Evolutionary conservation across 2,888 invertebrate species (phyloP).

Genomic region (Dastarcus helophoroides): DNA sequence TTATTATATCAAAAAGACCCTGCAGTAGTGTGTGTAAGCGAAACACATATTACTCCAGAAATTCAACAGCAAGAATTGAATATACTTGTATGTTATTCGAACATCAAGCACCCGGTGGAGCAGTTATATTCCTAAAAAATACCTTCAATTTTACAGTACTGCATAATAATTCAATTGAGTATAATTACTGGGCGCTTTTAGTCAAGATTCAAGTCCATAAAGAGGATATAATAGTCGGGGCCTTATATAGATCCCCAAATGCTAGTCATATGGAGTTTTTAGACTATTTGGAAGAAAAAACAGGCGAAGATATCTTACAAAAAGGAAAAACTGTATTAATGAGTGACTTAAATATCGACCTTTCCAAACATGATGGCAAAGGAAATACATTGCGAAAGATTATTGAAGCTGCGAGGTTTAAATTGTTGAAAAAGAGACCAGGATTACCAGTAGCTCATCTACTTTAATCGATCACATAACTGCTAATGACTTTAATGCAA

Average conservation of each 20-base stretch:
- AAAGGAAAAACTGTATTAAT: not conserved
- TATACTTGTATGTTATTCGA: not conserved
- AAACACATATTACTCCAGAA: not conserved
- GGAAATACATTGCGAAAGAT: not conserved
- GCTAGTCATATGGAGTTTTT: not conserved
- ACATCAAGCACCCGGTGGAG: not conserved
- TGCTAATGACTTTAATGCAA: not conserved
- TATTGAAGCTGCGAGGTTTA: not conserved
- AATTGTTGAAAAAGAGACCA: not conserved
- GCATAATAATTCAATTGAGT: not conserved
- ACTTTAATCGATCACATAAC: not conserved
- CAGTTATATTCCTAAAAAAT: not conserved
- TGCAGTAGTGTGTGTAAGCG: not conserved
- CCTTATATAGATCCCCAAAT: not conserved
- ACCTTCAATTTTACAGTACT: not conserved
- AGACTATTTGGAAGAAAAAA: not conserved
- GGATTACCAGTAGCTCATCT: not conserved
- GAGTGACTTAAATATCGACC: conserved; percentile 1
- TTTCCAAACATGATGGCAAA: not conserved
- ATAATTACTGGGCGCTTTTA: not conserved
- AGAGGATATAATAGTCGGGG: not conserved
- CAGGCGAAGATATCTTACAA: not conserved
- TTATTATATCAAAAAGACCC: not conserved
- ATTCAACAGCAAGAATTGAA: not conserved
- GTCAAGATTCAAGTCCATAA: not conserved